Evolutionary conservation across 2,888 invertebrate species (phyloP).

Genomic region (Chrysina gloriosa): DNA sequence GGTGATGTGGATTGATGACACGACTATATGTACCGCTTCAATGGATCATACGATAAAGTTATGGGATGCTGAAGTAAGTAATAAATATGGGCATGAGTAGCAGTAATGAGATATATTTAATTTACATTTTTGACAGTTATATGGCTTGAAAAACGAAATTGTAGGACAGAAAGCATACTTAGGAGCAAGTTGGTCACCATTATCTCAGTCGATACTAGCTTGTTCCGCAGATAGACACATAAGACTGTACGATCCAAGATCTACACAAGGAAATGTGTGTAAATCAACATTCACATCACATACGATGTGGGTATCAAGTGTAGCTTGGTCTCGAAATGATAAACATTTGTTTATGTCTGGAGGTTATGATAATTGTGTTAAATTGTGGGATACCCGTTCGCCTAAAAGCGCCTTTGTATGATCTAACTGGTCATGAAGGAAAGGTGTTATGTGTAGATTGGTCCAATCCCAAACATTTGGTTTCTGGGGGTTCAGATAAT

Average conservation of each 20-base stretch:
- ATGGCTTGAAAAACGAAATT: slow-evolving; percentile 84
- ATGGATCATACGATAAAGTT: slow-evolving; percentile 96
- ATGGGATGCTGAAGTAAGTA: slow-evolving; percentile 84
- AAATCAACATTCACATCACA: slow-evolving; percentile 91
- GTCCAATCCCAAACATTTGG: slow-evolving; percentile 85
- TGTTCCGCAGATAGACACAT: slow-evolving; percentile 93
- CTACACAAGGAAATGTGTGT: slow-evolving; percentile 86
- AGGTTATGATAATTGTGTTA: slow-evolving; percentile 89
- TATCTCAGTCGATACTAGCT: slow-evolving; percentile 80
- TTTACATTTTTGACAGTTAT: slow-evolving; percentile 67
- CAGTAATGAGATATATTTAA: slow-evolving; percentile 23
- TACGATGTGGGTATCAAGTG: slow-evolving; percentile 90
- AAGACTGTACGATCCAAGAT: slow-evolving; percentile 91
- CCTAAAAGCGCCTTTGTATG: slow-evolving; percentile 92
- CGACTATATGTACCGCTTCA: slow-evolving; percentile 85
- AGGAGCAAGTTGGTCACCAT: slow-evolving; percentile 83
- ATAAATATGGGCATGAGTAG: background rate
- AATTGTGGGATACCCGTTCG: slow-evolving; percentile 96
- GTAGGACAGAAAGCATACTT: slow-evolving; percentile 93
- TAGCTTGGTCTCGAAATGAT: slow-evolving; percentile 87
- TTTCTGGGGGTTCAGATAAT: slow-evolving; percentile 95
- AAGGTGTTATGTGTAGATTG: slow-evolving; percentile 95
- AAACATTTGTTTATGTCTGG: slow-evolving; percentile 92
- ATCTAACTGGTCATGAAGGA: slow-evolving; percentile 93
- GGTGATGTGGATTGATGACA: slow-evolving; percentile 84